These are phyloP conservation scores for Disparrhopalites patrizii DNA, from an alignment of 2,888 invertebrate species.

Conservation along the genomic window DNA sequence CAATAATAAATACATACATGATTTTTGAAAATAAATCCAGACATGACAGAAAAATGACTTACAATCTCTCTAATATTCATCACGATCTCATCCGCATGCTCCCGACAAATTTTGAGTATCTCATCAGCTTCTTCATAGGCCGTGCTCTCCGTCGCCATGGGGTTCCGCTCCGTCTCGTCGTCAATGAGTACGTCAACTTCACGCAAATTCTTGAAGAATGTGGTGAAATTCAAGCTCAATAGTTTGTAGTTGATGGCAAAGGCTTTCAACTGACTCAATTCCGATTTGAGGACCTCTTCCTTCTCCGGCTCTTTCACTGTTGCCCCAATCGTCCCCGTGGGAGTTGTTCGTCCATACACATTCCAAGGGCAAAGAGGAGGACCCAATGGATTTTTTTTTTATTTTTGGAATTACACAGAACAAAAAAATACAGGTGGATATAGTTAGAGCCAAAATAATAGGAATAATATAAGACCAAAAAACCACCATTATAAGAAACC, in stretches of 20 bases:
- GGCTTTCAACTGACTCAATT: slow-evolving; percentile 19
- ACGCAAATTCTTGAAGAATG: slow-evolving; percentile 65
- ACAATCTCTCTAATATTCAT: slow-evolving; percentile 27
- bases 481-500: too few species aligned
- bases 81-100: slow-evolving; percentile 24
- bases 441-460: too few species aligned
- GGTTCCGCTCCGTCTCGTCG: slow-evolving; percentile 20
- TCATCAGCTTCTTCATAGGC: slow-evolving; percentile 26
- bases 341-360: background rate
- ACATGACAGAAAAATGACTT: background rate
- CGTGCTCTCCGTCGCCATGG: slow-evolving; percentile 19
- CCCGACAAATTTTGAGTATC: slow-evolving; percentile 25
- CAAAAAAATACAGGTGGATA: too few species aligned
- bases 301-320: slow-evolving; percentile 15
- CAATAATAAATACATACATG: too few species aligned
- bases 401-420: too few species aligned
- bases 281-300: slow-evolving; percentile 19
- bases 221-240: slow-evolving; percentile 65
- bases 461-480: too few species aligned
- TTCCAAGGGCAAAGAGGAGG: background rate
- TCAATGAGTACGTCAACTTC: slow-evolving; percentile 53
- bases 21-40: too few species aligned
- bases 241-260: slow-evolving; percentile 68
- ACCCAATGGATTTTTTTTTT: background rate
- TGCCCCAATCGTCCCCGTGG: background rate